Conservation (phyloP, 2,113 vertebrate genomes). For the Heptranchias perlo region DNA sequence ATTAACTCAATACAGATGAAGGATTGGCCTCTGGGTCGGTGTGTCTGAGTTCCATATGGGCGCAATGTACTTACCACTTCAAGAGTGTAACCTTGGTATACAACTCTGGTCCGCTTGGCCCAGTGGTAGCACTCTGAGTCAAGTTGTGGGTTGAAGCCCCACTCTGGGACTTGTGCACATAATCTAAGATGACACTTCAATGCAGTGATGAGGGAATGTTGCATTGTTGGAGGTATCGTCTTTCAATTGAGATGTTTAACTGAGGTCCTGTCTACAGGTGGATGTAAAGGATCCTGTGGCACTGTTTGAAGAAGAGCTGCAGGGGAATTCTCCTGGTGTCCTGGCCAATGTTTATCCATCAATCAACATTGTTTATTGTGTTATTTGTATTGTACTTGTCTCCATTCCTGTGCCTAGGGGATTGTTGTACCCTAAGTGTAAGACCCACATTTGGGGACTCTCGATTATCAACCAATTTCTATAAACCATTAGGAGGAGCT, state of each 20-base stretch:
- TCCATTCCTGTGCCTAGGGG: too few relatives aligned
- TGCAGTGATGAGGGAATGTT: too few relatives aligned
- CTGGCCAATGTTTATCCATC: not conserved
- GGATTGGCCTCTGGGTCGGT: not conserved
- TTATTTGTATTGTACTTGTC: not conserved
- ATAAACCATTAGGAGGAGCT: not conserved
- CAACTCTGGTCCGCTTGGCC: not conserved
- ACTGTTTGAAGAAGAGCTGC: too few relatives aligned
- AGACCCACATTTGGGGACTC: not conserved
- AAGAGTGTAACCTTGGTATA: not conserved
- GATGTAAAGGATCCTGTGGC: too few relatives aligned
- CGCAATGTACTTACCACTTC: not conserved
- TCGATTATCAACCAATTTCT: not conserved
- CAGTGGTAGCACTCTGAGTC: not conserved
- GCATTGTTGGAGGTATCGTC: too few relatives aligned
- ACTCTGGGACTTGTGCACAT: not conserved
- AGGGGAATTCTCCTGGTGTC: too few relatives aligned
- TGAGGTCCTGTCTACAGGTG: too few relatives aligned
- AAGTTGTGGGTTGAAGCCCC: not conserved
- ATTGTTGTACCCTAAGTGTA: not conserved
- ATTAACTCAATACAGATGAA: not conserved
- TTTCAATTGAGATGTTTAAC: too few relatives aligned
- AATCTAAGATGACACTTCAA: too few relatives aligned
- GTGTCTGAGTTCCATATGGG: not conserved
- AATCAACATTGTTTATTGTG: not conserved